Conservation (phyloP, 1,140 invertebrate species). For the Dreissena polymorpha region DNA sequence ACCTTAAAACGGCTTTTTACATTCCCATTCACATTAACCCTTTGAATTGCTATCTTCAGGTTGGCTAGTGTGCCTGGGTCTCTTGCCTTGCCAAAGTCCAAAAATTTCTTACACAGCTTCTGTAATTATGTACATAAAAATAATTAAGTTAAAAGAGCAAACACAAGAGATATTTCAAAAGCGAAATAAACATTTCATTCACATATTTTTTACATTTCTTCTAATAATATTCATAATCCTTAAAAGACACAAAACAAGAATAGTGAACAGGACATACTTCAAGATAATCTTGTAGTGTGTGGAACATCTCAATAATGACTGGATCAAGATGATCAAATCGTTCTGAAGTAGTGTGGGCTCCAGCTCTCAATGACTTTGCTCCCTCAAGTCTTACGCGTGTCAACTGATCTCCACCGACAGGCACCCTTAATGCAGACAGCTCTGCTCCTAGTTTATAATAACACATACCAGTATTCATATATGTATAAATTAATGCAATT, state of each 20-base stretch:
- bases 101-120: conserved; percentile 5
- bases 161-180: background rate
- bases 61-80: conserved; percentile 11
- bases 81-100: background rate
- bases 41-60: conserved; percentile 8
- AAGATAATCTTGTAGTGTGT: conserved; percentile 19
- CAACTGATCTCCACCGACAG: conserved; percentile 24
- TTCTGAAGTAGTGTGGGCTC: conserved; percentile 12
- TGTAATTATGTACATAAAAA: background rate
- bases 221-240: no score
- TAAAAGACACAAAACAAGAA: no score
- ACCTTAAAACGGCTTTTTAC: conserved; percentile 22
- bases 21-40: conserved; percentile 31
- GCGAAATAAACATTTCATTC: background rate
- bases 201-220: background rate
- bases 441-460: background rate
- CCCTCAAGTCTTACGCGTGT: conserved; percentile 22
- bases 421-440: background rate
- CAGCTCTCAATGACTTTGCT: conserved; percentile 21
- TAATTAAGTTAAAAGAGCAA: background rate
- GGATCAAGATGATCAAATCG: conserved; percentile 25
- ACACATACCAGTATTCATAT: no score
- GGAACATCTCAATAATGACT: conserved; percentile 24
- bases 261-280: conserved; percentile 22
- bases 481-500: no score